These are phyloP conservation scores for Lathamus discolor DNA, from an alignment of 2,113 vertebrate species.

Conservation along the genomic window DNA sequence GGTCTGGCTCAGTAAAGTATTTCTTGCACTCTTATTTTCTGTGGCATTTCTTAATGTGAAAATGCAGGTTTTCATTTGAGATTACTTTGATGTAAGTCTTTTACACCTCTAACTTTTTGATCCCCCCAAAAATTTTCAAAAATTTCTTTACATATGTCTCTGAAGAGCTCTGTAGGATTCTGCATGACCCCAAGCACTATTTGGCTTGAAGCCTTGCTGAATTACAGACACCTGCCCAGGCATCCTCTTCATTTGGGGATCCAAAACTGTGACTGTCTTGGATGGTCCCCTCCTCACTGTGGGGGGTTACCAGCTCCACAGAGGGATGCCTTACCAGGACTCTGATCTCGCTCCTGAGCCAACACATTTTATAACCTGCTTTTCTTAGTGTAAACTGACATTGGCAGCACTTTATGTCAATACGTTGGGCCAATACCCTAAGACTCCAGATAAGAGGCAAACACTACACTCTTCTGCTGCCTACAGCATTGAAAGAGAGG, in stretches of 20 bases:
- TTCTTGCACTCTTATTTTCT: background rate
- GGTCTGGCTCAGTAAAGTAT: background rate
- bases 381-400: slow-evolving; percentile 26
- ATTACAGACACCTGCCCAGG: background rate
- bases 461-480: slow-evolving; percentile 53
- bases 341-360: slow-evolving; percentile 9
- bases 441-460: slow-evolving; percentile 64
- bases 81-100: background rate
- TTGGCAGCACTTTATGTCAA: slow-evolving; percentile 60
- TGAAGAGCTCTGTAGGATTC: background rate
- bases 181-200: background rate
- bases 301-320: background rate
- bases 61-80: background rate
- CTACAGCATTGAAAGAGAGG: slow-evolving; percentile 54
- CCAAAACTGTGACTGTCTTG: background rate
- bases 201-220: background rate
- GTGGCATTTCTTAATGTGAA: accelerated
- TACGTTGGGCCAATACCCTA: slow-evolving; percentile 44
- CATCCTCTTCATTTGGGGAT: accelerated
- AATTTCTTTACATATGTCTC: background rate
- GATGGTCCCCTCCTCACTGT: background rate
- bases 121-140: background rate
- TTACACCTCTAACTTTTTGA: background rate
- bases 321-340: background rate
- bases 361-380: background rate